These are phyloP conservation scores for Tetrax tetrax DNA, from an alignment of 2,113 vertebrate species.

Conservation along the genomic window DNA sequence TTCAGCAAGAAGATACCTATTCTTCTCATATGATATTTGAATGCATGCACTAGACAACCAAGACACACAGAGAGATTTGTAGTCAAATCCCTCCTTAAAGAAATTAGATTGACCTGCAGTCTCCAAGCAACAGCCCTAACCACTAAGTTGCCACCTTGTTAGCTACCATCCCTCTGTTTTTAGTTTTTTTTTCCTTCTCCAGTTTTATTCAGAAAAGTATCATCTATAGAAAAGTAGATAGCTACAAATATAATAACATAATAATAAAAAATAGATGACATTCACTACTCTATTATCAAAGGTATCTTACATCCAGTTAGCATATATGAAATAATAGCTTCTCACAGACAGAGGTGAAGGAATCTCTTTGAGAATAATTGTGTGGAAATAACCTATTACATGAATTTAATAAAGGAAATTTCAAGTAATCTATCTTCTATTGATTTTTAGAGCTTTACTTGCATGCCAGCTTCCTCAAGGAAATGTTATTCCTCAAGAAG, in stretches of 20 bases:
- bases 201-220: not conserved
- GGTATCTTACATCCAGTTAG: not conserved
- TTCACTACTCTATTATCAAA: not conserved
- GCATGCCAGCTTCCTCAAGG: not conserved
- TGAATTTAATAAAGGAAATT: not conserved
- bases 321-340: not conserved
- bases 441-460: not conserved
- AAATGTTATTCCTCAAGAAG: not conserved
- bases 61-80: not conserved
- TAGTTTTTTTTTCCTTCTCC: not conserved
- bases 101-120: not conserved
- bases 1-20: not conserved
- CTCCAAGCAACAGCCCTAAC: not conserved
- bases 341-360: not conserved
- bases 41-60: not conserved
- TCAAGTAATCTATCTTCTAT: not conserved
- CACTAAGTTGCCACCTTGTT: not conserved
- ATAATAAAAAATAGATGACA: not conserved
- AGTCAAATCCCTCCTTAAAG: not conserved
- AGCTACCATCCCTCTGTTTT: not conserved
- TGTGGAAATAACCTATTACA: not conserved
- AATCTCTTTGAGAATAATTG: not conserved
- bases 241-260: not conserved
- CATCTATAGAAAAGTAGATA: not conserved
- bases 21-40: not conserved